Percentiles rank a stretch among this genome's conserved stretches.
Conservation (phyloP, 2,888 invertebrate genomes). For the Abrostola tripartita region DNA sequence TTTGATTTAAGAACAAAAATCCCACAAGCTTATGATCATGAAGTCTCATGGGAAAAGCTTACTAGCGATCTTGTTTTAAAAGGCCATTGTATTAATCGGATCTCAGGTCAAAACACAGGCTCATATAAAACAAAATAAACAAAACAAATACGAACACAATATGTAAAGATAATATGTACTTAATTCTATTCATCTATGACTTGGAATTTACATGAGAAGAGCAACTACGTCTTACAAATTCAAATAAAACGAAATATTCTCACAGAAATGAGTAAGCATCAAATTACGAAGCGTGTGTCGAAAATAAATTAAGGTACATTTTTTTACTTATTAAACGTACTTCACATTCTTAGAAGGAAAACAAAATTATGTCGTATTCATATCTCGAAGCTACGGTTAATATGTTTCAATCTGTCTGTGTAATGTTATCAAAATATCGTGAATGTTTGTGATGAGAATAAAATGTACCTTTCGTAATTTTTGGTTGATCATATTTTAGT, state of each 20-base stretch:
- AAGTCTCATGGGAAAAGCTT: too few relatives aligned
- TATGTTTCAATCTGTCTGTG: slow-evolving; percentile 18
- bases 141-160: too few relatives aligned
- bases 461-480: slow-evolving; percentile 19
- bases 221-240: slow-evolving; percentile 1
- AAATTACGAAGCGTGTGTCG: slow-evolving; percentile 13
- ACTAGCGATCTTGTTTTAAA: too few relatives aligned
- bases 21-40: too few relatives aligned
- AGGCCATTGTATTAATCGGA: too few relatives aligned
- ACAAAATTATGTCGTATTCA: slow-evolving; percentile 31
- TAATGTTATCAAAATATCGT: slow-evolving; percentile 1
- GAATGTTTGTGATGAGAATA: slow-evolving; percentile 20
- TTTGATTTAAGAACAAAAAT: too few relatives aligned
- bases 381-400: slow-evolving; percentile 32
- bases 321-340: slow-evolving; percentile 30
- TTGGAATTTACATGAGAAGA: slow-evolving; percentile 6
- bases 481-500: not conserved
- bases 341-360: slow-evolving; percentile 19
- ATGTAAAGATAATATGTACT: not conserved
- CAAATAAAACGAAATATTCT: slow-evolving; percentile 27
- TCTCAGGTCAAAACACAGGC: too few relatives aligned
- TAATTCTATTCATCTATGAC: not conserved
- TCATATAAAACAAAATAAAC: too few relatives aligned
- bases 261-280: slow-evolving; percentile 24
- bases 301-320: slow-evolving; percentile 9